These are phyloP conservation scores for Dolichotis patagonum DNA, from an alignment of 2,113 vertebrate species.

Conservation along the genomic window DNA sequence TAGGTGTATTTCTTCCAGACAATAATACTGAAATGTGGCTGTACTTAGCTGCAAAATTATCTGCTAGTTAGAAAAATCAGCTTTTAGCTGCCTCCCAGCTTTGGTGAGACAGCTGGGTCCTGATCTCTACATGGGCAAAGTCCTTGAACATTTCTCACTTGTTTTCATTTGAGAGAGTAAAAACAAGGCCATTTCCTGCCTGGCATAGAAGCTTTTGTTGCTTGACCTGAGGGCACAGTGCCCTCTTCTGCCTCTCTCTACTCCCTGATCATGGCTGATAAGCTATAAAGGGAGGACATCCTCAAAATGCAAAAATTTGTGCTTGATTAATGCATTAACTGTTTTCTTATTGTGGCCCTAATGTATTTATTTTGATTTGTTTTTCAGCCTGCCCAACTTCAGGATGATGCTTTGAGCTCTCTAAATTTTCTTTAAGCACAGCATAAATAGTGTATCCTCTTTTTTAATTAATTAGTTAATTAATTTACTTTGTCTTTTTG, in stretches of 20 bases:
- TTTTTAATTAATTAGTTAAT: not conserved
- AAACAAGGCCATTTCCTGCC: slow-evolving; percentile 59
- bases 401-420: slow-evolving; percentile 52
- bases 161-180: slow-evolving; percentile 66
- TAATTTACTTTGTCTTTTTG: too few species aligned
- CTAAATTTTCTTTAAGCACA: slow-evolving; percentile 12
- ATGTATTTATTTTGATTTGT: slow-evolving; percentile 59
- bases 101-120: slow-evolving; percentile 12
- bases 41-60: not conserved
- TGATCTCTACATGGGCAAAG: slow-evolving; percentile 46
- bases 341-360: slow-evolving; percentile 14
- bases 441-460: slow-evolving; percentile 46
- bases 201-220: slow-evolving; percentile 22
- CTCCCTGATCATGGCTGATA: slow-evolving; percentile 69
- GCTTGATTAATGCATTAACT: slow-evolving; percentile 65
- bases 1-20: not conserved
- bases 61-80: slow-evolving; percentile 29
- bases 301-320: slow-evolving; percentile 9
- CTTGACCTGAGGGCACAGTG: slow-evolving; percentile 61
- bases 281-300: slow-evolving; percentile 62
- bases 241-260: slow-evolving; percentile 57
- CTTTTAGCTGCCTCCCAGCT: slow-evolving; percentile 6
- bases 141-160: slow-evolving; percentile 72
- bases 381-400: slow-evolving; percentile 51
- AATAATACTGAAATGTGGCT: not conserved